A percentile compares a stretch with the other conserved stretches of the same genome.
Conservation (phyloP, 2,888 invertebrate species). For the Nemoura dubitans region DNA sequence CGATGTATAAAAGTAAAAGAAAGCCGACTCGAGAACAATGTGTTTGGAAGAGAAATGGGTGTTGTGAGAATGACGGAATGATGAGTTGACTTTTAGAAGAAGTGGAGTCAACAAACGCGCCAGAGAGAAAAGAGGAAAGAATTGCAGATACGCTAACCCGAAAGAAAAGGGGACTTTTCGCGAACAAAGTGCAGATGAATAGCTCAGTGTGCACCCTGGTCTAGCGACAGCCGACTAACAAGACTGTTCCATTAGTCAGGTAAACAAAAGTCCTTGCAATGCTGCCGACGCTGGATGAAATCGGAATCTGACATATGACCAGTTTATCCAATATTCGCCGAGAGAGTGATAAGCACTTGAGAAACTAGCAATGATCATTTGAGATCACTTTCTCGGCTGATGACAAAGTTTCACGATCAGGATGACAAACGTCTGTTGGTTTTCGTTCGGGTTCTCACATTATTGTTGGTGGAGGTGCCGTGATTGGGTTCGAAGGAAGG, state of each 20-base stretch:
- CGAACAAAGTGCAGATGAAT: constrained; percentile 38
- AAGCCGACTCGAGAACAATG: constrained; percentile 7
- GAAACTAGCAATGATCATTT: background rate
- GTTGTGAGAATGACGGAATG: constrained; percentile 37
- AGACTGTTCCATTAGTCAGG: constrained; percentile 34
- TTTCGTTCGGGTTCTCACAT: background rate
- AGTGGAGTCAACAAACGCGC: constrained; percentile 37
- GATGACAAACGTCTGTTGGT: background rate
- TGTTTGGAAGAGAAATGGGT: constrained; percentile 29
- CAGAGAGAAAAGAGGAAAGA: constrained; percentile 24
- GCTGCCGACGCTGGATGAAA: background rate
- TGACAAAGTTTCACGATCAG: background rate
- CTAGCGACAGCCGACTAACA: constrained; percentile 16
- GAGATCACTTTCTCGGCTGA: background rate
- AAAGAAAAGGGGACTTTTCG: constrained; percentile 24
- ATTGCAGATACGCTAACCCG: background rate
- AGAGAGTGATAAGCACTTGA: background rate
- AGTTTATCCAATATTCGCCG: constrained; percentile 13
- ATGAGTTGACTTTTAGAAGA: constrained; percentile 36
- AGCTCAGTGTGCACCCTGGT: constrained; percentile 1
- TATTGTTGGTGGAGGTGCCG: background rate
- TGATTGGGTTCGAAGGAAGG: background rate
- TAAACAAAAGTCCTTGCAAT: constrained; percentile 13
- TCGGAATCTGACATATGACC: constrained; percentile 14
- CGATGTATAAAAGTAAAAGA: background rate